Evolutionary conservation across 2,888 invertebrate species (phyloP), one percentile per base, ranked within the genome.

Genomic region (Habrosyne pyritoides): DNA sequence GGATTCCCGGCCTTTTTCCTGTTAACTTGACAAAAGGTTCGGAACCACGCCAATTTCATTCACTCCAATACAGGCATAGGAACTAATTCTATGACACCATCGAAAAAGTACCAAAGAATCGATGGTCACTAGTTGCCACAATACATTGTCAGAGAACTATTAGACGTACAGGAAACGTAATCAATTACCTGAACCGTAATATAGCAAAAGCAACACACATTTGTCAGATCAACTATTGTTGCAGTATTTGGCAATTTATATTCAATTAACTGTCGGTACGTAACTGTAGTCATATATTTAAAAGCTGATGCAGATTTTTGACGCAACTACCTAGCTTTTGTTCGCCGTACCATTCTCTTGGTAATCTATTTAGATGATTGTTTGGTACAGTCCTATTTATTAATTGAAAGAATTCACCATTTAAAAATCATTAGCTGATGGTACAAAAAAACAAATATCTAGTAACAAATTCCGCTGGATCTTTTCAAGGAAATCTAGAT

Each of bases 131-230:
- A 55, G 51, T 26, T 61, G 65, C 66, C 57, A 65, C 55, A 54
- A 57, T 60, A 51, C 54, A 61, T 66, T 71, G 64, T 60, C 53
- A 60, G 57, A 69, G 59, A 60, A 56, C 67, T 68, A 74, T 76
- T 75, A 77, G 63, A 57, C 50, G 69, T 70, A 79, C 84, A 81
- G 83, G 83, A 84, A 82, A 77, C 65, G 76, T 71, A 83, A 83
- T 83, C 82, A 80, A 83, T 83, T 81, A 75, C 71, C 55, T 61
- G 65, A 66, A 66, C 61, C 63, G 56, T 61, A n/a, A n/a, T 59
- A 55, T 53, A 22, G 58, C 56, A 67, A 70, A 68, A 63, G 63
- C 69, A 64, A 57, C 61, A 66, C 67, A 69, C 77, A 78, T 78
- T 77, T 74, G 68, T 77, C 73, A 74, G 60, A 56, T 58, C 47